Evolutionary conservation across 2,888 invertebrate species (phyloP), one percentile per base, ranked within the genome.

Genomic region (Nysson spinosus): DNA sequence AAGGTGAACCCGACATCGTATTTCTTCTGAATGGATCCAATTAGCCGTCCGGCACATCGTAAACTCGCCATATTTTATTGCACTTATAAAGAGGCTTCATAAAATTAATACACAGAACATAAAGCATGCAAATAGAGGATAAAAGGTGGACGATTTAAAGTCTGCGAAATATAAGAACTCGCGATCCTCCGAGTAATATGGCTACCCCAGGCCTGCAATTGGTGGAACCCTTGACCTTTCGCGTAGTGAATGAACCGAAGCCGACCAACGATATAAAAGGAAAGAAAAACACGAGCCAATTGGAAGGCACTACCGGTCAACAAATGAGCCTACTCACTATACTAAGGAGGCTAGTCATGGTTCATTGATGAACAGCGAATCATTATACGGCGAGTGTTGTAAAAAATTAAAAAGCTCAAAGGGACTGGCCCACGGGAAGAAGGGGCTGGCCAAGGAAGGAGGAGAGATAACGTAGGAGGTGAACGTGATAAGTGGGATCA

Each of bases 351-450:
- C 66, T 58, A 49, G 57, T 66, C 57, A 57, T 66, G 52, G 66
- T 66, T 66, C 66, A 66, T 66, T 66, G 67, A 65, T 65, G 65
- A 65, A 55, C 55, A 30, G 44, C 28, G 64, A 56, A 55, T 56
- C 40, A 66, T 24, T 35, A 57, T 66, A 49, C 67, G 51, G 22
- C 58, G 51, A n/a, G n/a, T 43, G 57, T 34, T 39, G 51, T 42
- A 37, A 66, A 57, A 52, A 43, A 51, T 44, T 47, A 57, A 66
- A 57, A 57, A 28, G 46, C 26, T n/a, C 32, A 49, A 12, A 28
- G 6, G 4, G 6, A 12, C 6, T 30, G 32, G 17, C 16, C 17
- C 24, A 34, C 61, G 47, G 43, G 51, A 39, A 32, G 14, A 6
- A 39, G 57, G 34, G 32, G 30, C 35, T n/a, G 22, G 28, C 34